Evolutionary conservation across 2,888 invertebrate species (phyloP), one percentile per base, ranked within the genome.

Genomic region (Drosophila stalkeri): DNA sequence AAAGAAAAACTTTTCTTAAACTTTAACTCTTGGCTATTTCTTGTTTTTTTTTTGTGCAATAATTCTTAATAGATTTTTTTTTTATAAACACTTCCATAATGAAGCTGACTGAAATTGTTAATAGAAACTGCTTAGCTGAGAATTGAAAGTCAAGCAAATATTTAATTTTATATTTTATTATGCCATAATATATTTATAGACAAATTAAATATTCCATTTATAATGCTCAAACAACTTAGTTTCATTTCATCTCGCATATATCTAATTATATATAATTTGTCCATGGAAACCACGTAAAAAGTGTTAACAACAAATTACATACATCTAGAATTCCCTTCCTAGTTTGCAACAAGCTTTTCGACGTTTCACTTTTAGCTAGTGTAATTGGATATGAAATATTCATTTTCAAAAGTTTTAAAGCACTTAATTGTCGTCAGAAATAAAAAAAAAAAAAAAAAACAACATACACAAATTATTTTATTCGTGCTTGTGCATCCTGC

Each of bases 301-400:
- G 16, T 16, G 2, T n/a, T 49, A n/a, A 31, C n/a, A 31, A 31
- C 49, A n/a, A 2, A 49, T 31, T 12, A 1, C n/a, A 18, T 6
- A 31, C n/a, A 31, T 49, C 0, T n/a, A 11, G n/a, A 23, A 6
- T 49, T 18, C 0, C 33, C 33, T 33, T 14, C 4, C 20, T 0
- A 33, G 8, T 35, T 14, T 5, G 33, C 14, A 14, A 7, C 33
- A 8, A 51, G 7, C 6, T 33, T 35, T 51, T 14, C 31, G 12
- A 14, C 49, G 18, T 16, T 16, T 35, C 33, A 14, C 35, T 52
- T 52, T 18, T 9, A 14, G 14, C 35, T 35, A 14, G 18, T 35
- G 18, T 35, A 33, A 52, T 52, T 37, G 35, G 14, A 52, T 54
- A 16, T 37, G 5, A 54, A 54, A 54, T 54, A 23, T 54, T 23